Base-by-base conservation (phyloP, 2,888 invertebrate genomes). In the Tachina lurida region DNA sequence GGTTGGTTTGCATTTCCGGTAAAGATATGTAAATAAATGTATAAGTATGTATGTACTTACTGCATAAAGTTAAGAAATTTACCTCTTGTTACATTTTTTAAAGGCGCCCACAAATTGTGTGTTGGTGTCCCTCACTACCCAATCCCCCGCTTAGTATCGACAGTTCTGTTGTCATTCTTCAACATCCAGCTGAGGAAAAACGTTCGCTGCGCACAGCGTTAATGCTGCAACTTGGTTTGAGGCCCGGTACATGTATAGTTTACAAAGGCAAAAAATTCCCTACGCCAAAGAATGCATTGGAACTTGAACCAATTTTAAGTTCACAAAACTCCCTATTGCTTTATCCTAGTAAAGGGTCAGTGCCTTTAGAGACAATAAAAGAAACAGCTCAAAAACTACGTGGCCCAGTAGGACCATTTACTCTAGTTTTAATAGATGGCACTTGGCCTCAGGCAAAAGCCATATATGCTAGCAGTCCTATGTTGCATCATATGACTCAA, bases 371-470 rank as follows among this genome's bases (percentile, higher is more conserved):
- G 89, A 95, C 52, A 91, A 93, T 77, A 89, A 90, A 86, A 90
- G 90, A 87, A 56, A 88, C 89, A 10, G 39, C 41, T 47, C 45
- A 52, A 10, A 41, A 63, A 10, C 10, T 10, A 7, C 41, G 54
- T n/a, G 88, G 87, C 9, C 84, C 87, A 13, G 10, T 19, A 2
- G 93, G 92, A 60, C 94, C 94, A 12, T 97, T 96, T 90, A 98
- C 97, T 91, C 93, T 98, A 74, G 94, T 98, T 62, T 93, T 98
- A 58, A 95, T 98, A 87, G 98, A 98, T 94, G 98, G 98, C 7
- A 98, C 98, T 12, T 98, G 98, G 98, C 96, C 97, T 0, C 98
- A 98, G 93, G 98, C 98, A 3, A 97, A 97, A 92, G 96, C 97
- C 13, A 97, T 98, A 86, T 98, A 96, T 93, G 95, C 96, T 68